A percentile compares a stretch with the other conserved stretches of the same genome.
These are phyloP conservation scores for Dasyprocta punctata DNA, from an alignment of 2,113 vertebrate genomes.

Conservation along the genomic window DNA sequence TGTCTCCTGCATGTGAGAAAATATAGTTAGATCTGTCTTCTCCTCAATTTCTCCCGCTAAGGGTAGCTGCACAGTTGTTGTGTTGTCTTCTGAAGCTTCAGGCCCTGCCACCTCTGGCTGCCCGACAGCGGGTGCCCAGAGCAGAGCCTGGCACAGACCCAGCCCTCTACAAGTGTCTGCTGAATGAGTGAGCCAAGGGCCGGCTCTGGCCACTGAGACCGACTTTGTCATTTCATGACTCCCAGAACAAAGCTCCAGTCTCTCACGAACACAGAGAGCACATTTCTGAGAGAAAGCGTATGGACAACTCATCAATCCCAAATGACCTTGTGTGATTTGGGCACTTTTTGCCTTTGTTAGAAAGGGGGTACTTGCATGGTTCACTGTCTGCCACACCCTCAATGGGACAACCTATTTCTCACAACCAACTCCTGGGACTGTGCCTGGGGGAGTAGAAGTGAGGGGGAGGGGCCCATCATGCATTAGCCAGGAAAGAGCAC, in stretches of 20 bases:
- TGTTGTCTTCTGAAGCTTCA: not conserved
- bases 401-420: not conserved
- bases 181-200: not conserved
- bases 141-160: not conserved
- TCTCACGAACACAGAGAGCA: not conserved
- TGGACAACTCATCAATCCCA: not conserved
- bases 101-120: not conserved
- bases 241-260: not conserved
- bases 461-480: fast-evolving
- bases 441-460: not conserved
- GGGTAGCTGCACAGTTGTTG: not conserved
- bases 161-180: not conserved
- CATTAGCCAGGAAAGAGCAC: not conserved
- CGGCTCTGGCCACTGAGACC: not conserved
- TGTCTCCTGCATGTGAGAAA: not conserved
- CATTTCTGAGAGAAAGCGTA: not conserved
- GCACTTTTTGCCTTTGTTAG: not conserved
- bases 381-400: not conserved
- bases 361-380: not conserved
- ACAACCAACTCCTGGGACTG: not conserved
- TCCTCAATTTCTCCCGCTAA: not conserved
- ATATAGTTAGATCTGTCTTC: fast-evolving
- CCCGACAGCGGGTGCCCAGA: not conserved
- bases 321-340: not conserved
- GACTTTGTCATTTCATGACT: not conserved